phyloP scores from a whole-genome alignment of 2,797 vertebrate genomes.

The Parauchenoglanis punctatus region DNA sequence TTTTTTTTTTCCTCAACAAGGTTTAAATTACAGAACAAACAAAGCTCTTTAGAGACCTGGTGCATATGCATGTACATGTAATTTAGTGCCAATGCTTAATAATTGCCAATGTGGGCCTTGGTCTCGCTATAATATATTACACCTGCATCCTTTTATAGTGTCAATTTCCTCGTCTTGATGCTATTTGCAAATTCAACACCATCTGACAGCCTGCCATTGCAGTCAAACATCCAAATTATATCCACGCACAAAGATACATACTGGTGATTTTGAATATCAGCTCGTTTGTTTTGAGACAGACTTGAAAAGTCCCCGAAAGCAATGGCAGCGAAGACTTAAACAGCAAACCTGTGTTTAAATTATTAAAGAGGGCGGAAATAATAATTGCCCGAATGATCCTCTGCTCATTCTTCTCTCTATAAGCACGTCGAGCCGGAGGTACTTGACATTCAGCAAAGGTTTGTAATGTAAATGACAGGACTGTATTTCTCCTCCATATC shows the following conservation, averaged over 20 bases:
- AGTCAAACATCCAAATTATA: slow-evolving; percentile 69
- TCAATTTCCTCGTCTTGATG: slow-evolving; percentile 71
- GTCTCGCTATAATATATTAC: slow-evolving; percentile 53
- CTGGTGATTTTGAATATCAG: slow-evolving; percentile 81
- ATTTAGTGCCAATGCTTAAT: slow-evolving; percentile 27
- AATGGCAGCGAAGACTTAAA: slow-evolving; percentile 75
- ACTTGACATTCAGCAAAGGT: slow-evolving; percentile 94
- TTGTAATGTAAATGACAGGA: slow-evolving; percentile 99
- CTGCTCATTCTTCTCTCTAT: slow-evolving; percentile 78
- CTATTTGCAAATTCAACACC: slow-evolving; percentile 77
- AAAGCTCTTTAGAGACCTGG: slow-evolving; percentile 51
- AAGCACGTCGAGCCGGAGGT: slow-evolving; percentile 81
- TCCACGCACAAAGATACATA: slow-evolving; percentile 75
- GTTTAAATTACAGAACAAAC: slow-evolving; percentile 57
- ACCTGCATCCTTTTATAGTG: slow-evolving; percentile 61
- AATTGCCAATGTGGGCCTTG: slow-evolving; percentile 41
- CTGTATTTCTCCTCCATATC: slow-evolving; percentile 86
- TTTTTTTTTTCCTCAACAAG: neutral
- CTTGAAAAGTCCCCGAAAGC: slow-evolving; percentile 59
- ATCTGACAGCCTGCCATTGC: slow-evolving; percentile 75
- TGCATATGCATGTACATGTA: slow-evolving; percentile 31
- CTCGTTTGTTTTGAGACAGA: slow-evolving; percentile 76
- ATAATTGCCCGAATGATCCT: slow-evolving; percentile 92
- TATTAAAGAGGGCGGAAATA: slow-evolving; percentile 84
- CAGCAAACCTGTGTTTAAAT: slow-evolving; percentile 80